Conservation (phyloP, 2,888 invertebrate genomes). For the Scelioninae gen. 1 region DNA sequence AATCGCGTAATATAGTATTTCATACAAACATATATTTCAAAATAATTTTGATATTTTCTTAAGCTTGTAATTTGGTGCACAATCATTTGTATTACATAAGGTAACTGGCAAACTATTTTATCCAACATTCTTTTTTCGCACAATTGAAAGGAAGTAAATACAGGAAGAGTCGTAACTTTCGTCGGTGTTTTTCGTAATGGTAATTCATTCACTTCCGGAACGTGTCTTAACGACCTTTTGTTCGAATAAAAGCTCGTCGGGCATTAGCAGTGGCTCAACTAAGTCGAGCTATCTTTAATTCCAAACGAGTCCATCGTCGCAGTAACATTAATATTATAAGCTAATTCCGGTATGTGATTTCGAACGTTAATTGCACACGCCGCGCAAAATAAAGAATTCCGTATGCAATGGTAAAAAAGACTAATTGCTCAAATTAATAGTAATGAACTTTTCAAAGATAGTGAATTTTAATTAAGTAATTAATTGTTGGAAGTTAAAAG, state of each 20-base stretch:
- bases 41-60: not conserved
- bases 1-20: too few relatives aligned
- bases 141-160: constrained; percentile 29
- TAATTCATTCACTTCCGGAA: constrained; percentile 28
- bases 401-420: constrained; percentile 40
- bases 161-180: constrained; percentile 5
- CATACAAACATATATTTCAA: not conserved
- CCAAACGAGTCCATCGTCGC: constrained; percentile 31
- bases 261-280: constrained; percentile 40
- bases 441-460: constrained; percentile 52
- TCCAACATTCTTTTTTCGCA: not conserved
- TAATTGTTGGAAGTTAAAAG: constrained; percentile 56
- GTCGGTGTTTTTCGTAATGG: constrained; percentile 47
- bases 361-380: constrained; percentile 34
- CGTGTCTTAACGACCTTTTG: constrained; percentile 36
- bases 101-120: not conserved
- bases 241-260: constrained; percentile 23
- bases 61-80: not conserved
- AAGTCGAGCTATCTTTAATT: constrained; percentile 43
- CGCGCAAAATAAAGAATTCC: constrained; percentile 42
- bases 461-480: constrained; percentile 60
- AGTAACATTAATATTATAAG: constrained; percentile 47
- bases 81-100: constrained; percentile 1
- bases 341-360: constrained; percentile 50
- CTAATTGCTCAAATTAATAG: constrained; percentile 59